phyloP scores from a whole-genome alignment of 2,888 invertebrate species.

The Tachina lurida region DNA sequence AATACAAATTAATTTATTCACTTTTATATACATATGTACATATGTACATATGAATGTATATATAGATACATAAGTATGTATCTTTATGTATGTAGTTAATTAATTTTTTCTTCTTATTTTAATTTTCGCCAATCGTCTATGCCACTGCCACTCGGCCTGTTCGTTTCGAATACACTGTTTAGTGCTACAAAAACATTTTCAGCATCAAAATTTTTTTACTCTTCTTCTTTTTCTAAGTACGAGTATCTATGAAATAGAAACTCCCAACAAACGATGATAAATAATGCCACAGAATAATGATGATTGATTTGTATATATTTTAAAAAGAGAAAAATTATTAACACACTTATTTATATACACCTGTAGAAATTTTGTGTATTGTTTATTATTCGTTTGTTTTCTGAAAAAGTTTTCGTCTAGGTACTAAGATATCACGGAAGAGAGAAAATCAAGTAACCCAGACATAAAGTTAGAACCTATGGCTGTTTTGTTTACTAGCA shows the following conservation, averaged over 20 bases:
- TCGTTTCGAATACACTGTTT: slow-evolving; percentile 78
- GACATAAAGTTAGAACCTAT: too few species aligned
- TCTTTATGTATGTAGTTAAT: slow-evolving; percentile 6
- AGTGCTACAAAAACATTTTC: slow-evolving; percentile 59
- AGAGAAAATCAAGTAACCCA: too few species aligned
- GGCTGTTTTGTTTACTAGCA: too few species aligned
- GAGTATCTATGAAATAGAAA: slow-evolving; percentile 36
- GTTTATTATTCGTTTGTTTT: too few species aligned
- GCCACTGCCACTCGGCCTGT: slow-evolving; percentile 76
- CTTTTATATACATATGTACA: neutral
- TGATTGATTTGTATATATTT: slow-evolving; percentile 40
- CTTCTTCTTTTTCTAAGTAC: slow-evolving; percentile 42
- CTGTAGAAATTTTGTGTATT: too few species aligned
- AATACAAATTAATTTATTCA: slow-evolving; percentile 37
- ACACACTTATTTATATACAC: too few species aligned
- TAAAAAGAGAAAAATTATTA: neutral
- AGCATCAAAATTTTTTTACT: slow-evolving; percentile 40
- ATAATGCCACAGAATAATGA: slow-evolving; percentile 12
- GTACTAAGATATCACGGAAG: too few species aligned
- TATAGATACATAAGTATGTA: too few species aligned
- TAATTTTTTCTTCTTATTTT: slow-evolving; percentile 55
- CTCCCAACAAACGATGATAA: slow-evolving; percentile 60
- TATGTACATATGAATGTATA: neutral
- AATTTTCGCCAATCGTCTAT: slow-evolving; percentile 70
- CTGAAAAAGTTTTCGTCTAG: too few species aligned